Evolutionary conservation across 2,888 invertebrate species (phyloP).

Genomic region (Lasioglossum zephyrum): DNA sequence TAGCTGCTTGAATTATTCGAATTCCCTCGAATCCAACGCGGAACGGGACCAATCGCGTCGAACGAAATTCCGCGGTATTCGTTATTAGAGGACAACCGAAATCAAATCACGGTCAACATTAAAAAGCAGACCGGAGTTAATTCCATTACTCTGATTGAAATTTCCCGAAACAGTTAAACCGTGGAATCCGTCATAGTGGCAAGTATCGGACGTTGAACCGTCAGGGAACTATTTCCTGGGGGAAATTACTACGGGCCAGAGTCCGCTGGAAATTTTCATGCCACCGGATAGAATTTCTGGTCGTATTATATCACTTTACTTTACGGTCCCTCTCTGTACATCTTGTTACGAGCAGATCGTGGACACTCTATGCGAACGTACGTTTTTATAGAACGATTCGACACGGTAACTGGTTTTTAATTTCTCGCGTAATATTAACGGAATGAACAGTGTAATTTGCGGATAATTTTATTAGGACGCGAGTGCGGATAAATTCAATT

Average conservation of each 20-base stretch:
- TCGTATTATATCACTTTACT: neutral
- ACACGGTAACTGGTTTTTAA: neutral
- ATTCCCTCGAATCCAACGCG: neutral
- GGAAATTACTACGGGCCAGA: neutral
- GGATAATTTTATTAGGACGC: neutral
- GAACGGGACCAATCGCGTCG: neutral
- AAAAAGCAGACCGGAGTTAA: neutral
- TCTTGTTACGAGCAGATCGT: neutral
- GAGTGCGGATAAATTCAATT: neutral
- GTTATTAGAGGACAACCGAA: neutral
- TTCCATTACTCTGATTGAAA: neutral
- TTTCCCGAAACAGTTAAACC: neutral
- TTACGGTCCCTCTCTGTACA: neutral
- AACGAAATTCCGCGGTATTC: neutral
- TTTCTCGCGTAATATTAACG: neutral
- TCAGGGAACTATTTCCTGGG: neutral
- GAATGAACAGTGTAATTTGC: neutral
- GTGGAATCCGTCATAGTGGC: neutral
- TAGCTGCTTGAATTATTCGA: conserved; percentile 15
- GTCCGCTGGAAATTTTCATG: neutral
- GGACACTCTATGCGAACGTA: neutral
- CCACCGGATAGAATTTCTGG: neutral
- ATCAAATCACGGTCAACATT: neutral
- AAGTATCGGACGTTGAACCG: conserved; percentile 13
- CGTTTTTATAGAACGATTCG: neutral